Evolutionary conservation across 2,113 vertebrate species (phyloP).

Genomic region (Nothoprocta perdicaria): DNA sequence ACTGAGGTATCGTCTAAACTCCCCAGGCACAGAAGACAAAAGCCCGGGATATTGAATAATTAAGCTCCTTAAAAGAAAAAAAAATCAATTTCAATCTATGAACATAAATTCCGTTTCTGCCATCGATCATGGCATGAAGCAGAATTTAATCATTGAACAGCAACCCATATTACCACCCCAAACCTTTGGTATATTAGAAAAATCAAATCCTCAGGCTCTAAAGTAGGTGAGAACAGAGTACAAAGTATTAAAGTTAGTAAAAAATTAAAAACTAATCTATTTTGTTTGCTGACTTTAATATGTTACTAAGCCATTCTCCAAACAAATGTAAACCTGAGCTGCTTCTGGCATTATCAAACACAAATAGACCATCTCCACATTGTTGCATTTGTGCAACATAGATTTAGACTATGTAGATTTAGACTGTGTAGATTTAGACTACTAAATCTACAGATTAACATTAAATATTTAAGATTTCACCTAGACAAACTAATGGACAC

Average conservation of each 20-base stretch:
- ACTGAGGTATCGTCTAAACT: slow-evolving; percentile 1
- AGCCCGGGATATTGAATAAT: slow-evolving; percentile 36
- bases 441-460: slow-evolving; percentile 24
- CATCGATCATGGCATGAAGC: background rate
- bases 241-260: background rate
- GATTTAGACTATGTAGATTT: no score
- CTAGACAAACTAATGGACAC: slow-evolving; percentile 36
- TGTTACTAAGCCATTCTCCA: background rate
- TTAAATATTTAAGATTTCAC: slow-evolving; percentile 26
- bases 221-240: background rate
- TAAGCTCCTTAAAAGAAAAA: slow-evolving; percentile 42
- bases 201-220: background rate
- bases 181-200: background rate
- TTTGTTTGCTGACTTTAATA: background rate
- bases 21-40: background rate
- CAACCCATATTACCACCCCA: background rate
- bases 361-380: background rate
- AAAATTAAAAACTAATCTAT: background rate
- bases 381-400: background rate
- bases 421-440: background rate
- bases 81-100: slow-evolving; percentile 40
- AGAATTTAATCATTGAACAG: background rate
- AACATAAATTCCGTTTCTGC: slow-evolving; percentile 5
- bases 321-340: background rate
- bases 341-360: background rate